Evolutionary conservation across 2,113 vertebrate species (phyloP), one percentile per base, ranked within the genome.

Genomic region (Nipponia nippon): DNA sequence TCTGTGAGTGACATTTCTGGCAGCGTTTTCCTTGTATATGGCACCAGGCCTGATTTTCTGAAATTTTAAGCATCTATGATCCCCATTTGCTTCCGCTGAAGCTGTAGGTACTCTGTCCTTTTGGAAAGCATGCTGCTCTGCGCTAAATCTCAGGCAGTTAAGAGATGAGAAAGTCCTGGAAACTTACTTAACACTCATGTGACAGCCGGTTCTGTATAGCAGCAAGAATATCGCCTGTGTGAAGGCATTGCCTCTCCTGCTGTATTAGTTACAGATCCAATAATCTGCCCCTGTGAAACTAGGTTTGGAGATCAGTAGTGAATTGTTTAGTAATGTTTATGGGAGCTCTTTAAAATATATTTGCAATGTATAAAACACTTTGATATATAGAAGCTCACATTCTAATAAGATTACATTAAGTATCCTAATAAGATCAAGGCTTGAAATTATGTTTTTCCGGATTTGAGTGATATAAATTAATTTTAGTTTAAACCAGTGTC

Each of bases 391-490:
- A 92, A 87, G 83, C 92, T 90, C 94, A 75, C 93, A 95, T 92
- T 85, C 92, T 97, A 97, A 97, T 97, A 95, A 93, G 96, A 96
- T 96, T 97, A 96, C 95, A 91, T 94, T 96, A 97, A 96, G 94
- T 96, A 97, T 96, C 89, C 91, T 96, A 96, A 97, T 97, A 96
- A 93, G 94, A 96, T 96, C 94, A 96, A 96, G 92, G 91, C 95
- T 96, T 97, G 94, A 97, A 96, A 97, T 96, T 96, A 92, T 87
- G 85, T 95, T 97, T 97, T 97, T 96, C 95, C 88, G 95, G 93
- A 97, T 97, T 97, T 96, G 92, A 94, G 86, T 92, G 95, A 93
- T 97, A 96, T 96, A 96, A 96, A 97, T 96, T 96, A 97, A 97
- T 97, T 97, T 96, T 93, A 88, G 73, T 95, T 96, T 92, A 95